A percentile compares a stretch with the other conserved stretches of the same genome.
phyloP scores from a whole-genome alignment of 1,140 invertebrate species.

The Cotesia glomerata region DNA sequence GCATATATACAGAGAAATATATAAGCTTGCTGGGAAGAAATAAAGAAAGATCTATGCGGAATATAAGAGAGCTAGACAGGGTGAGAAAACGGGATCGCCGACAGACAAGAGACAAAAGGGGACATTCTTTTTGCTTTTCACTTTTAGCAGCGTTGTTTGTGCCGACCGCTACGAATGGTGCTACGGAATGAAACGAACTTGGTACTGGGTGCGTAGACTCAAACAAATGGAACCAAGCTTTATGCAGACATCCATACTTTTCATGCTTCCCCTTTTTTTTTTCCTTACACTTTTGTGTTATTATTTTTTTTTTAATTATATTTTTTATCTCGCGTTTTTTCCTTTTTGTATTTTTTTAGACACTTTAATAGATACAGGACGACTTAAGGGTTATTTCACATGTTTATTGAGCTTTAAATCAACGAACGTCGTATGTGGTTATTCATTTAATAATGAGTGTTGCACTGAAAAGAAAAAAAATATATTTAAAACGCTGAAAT shows the following conservation, averaged over 20 bases:
- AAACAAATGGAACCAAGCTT: conserved; percentile 20
- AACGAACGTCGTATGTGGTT: background rate
- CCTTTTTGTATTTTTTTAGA: background rate
- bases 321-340: background rate
- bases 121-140: conserved; percentile 8
- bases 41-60: background rate
- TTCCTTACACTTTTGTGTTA: background rate
- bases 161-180: conserved; percentile 1
- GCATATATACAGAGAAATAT: no score
- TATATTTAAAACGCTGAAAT: background rate
- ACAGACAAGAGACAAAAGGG: background rate
- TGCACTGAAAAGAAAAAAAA: background rate
- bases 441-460: background rate
- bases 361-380: background rate
- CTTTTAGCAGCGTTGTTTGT: conserved; percentile 13
- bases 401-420: background rate
- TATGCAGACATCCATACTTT: conserved; percentile 2
- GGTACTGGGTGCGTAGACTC: background rate
- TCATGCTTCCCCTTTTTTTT: background rate
- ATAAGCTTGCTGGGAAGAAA: background rate
- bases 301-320: background rate
- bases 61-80: background rate
- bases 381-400: background rate
- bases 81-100: background rate
- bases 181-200: background rate